Evolutionary conservation across 2,113 vertebrate genomes (phyloP).

Genomic region (Corythornis vintsioides): DNA sequence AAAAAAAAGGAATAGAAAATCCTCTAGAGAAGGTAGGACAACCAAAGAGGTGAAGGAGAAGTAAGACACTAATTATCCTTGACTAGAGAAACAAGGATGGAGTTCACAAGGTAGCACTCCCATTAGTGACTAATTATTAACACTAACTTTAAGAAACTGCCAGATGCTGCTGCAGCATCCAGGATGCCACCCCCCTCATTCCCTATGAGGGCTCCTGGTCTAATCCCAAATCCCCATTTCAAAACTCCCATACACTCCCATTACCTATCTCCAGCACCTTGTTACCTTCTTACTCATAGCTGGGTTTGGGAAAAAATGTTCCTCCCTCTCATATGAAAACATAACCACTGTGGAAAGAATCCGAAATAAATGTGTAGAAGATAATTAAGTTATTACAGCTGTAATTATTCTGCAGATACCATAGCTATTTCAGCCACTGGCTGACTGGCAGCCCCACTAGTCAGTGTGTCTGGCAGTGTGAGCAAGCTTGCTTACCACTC

Average conservation of each 20-base stretch:
- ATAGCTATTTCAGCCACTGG: neutral
- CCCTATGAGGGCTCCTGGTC: neutral
- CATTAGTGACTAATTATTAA: neutral
- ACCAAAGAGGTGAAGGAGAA: neutral
- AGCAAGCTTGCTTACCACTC: neutral
- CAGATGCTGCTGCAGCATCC: neutral
- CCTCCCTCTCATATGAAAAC: neutral
- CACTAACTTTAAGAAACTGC: neutral
- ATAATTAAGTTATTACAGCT: neutral
- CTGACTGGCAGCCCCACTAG: neutral
- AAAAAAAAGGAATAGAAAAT: neutral
- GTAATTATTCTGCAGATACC: neutral
- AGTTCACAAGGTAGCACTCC: neutral
- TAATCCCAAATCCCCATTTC: neutral
- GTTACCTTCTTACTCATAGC: neutral
- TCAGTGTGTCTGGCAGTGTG: neutral
- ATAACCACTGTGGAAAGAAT: neutral
- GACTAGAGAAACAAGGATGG: neutral
- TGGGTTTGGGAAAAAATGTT: neutral
- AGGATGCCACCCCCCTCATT: neutral
- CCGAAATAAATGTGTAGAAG: neutral
- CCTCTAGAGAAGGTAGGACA: neutral
- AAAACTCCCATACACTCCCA: neutral
- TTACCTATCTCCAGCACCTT: neutral
- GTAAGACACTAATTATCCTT: neutral